phyloP scores from a whole-genome alignment of 2,888 invertebrate species.

The Tiphia femorata region DNA sequence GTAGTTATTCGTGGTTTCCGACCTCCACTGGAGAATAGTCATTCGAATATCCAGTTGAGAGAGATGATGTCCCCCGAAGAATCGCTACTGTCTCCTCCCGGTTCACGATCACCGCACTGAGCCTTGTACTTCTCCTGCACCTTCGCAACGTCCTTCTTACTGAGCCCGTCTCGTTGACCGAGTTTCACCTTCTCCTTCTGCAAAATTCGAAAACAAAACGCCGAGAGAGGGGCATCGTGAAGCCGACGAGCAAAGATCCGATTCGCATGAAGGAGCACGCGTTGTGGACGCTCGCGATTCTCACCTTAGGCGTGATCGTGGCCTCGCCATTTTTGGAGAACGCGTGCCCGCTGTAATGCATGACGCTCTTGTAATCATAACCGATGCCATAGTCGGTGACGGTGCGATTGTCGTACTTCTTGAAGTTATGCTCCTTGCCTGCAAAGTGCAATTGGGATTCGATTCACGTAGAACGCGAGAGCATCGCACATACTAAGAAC shows the following conservation, averaged over 20 bases:
- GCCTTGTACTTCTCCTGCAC: slow-evolving; percentile 74
- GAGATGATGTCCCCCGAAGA: slow-evolving; percentile 27
- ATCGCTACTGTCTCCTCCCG: slow-evolving; percentile 13
- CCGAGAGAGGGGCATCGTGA: too few species aligned
- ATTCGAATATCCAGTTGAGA: slow-evolving; percentile 35
- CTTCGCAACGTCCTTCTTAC: slow-evolving; percentile 73
- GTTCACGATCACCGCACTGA: slow-evolving; percentile 49
- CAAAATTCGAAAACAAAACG: slow-evolving; percentile 13
- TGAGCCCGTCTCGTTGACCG: slow-evolving; percentile 73
- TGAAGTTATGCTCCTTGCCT: slow-evolving; percentile 75
- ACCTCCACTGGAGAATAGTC: background rate
- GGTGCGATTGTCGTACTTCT: slow-evolving; percentile 76
- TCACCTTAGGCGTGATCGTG: slow-evolving; percentile 76
- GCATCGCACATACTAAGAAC: background rate
- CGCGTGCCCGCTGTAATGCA: slow-evolving; percentile 79
- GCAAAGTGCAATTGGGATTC: slow-evolving; percentile 11
- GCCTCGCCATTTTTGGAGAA: slow-evolving; percentile 78
- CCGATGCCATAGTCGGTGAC: slow-evolving; percentile 77
- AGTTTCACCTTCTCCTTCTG: slow-evolving; percentile 69
- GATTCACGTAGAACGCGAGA: background rate
- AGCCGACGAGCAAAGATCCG: too few species aligned
- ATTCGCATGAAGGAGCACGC: too few species aligned
- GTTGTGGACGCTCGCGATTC: too few species aligned
- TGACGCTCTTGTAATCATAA: slow-evolving; percentile 81
- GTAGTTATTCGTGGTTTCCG: too few species aligned